These are phyloP conservation scores for Todiramphus saurophagus DNA, from an alignment of 2,113 vertebrate species.

Conservation along the genomic window DNA sequence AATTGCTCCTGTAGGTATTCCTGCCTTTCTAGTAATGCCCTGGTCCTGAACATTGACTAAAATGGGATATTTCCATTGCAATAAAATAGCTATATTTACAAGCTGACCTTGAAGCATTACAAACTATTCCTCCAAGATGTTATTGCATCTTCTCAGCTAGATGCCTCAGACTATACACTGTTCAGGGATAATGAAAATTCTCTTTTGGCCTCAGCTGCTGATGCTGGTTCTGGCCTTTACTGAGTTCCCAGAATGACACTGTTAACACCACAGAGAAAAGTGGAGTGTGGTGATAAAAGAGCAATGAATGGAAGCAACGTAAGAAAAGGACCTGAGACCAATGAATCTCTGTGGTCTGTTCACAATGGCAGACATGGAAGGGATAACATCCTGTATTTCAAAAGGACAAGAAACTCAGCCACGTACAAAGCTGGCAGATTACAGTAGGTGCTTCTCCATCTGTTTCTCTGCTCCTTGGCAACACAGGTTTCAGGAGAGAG, in stretches of 20 bases:
- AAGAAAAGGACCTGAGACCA: not conserved
- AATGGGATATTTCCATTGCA: not conserved
- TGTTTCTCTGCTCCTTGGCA: not conserved
- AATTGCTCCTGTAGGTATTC: not conserved
- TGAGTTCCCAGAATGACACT: not conserved
- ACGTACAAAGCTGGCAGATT: not conserved
- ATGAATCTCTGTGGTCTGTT: not conserved
- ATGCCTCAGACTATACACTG: not conserved
- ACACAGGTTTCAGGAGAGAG: not conserved
- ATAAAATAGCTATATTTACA: conserved; percentile 1
- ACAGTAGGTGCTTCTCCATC: not conserved
- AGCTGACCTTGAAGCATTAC: not conserved
- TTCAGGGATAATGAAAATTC: conserved; percentile 6
- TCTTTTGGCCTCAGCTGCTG: not conserved
- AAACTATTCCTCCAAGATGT: not conserved
- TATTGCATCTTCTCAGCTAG: not conserved
- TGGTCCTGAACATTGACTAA: not conserved
- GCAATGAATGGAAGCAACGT: not conserved
- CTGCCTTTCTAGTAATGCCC: not conserved
- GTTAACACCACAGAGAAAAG: not conserved
- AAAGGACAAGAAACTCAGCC: not conserved
- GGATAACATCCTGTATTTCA: not conserved
- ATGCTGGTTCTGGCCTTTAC: not conserved
- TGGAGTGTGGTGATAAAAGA: not conserved
- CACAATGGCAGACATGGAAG: accelerated